A percentile compares a stretch with the other conserved stretches of the same genome.
These are phyloP conservation scores for Psittacula derbiana DNA, from an alignment of 2,797 vertebrate species.

Conservation along the genomic window DNA sequence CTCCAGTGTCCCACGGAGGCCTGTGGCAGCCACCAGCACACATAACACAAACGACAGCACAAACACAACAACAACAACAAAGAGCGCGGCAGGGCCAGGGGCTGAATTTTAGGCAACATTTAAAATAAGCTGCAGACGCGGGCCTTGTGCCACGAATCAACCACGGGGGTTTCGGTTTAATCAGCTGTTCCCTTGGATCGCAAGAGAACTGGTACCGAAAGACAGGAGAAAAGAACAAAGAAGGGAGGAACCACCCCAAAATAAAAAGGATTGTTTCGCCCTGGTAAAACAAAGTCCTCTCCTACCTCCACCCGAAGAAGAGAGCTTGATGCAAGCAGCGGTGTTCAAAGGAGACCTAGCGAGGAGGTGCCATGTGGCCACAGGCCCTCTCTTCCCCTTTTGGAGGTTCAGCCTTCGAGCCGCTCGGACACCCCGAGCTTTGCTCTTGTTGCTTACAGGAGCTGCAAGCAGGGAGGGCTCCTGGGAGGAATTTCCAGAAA, in stretches of 20 bases:
- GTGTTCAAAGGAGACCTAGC: background rate
- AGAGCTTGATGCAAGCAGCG: background rate
- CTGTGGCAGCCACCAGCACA: background rate
- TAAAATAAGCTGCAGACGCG: background rate
- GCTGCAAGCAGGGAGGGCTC: background rate
- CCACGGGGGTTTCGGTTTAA: background rate
- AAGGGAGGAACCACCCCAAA: background rate
- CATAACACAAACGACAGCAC: fast-evolving
- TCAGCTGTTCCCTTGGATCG: background rate
- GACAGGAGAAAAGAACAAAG: background rate
- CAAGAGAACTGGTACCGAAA: background rate
- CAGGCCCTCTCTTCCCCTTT: background rate
- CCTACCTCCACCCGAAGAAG: background rate
- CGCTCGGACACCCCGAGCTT: background rate
- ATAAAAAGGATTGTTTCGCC: background rate
- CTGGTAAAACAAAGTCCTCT: background rate
- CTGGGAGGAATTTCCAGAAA: conserved; percentile 41
- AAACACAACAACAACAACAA: background rate
- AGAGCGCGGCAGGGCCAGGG: background rate
- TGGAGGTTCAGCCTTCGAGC: background rate
- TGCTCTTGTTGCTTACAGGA: background rate
- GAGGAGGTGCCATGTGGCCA: background rate
- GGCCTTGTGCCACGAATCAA: conserved; percentile 18
- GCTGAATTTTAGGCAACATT: background rate
- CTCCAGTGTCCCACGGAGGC: fast-evolving